Evolutionary conservation across 2,797 vertebrate genomes (phyloP).

Genomic region (Ibycter americanus): DNA sequence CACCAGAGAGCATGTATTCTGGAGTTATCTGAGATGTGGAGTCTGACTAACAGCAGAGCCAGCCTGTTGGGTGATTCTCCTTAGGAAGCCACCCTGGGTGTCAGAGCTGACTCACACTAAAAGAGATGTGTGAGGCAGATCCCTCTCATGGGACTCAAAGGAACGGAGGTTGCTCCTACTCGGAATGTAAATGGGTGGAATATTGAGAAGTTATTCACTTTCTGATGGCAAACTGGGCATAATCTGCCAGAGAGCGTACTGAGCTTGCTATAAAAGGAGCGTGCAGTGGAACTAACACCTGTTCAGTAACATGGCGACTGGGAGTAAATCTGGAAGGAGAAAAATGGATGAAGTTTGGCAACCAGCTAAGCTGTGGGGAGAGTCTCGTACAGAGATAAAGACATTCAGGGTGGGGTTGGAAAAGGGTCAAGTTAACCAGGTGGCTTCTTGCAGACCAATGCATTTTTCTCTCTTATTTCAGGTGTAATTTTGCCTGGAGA

Average conservation of each 20-base stretch:
- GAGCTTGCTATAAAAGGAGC: neutral
- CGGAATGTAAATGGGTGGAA: neutral
- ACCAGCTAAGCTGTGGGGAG: neutral
- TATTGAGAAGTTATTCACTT: neutral
- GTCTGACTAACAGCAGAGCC: neutral
- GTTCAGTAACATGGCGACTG: neutral
- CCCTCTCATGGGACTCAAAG: neutral
- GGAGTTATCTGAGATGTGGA: neutral
- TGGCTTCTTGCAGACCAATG: neutral
- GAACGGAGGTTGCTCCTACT: neutral
- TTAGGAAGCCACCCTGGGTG: neutral
- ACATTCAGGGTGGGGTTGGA: neutral
- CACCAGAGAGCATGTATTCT: neutral
- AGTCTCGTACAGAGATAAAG: neutral
- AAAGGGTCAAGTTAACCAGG: neutral
- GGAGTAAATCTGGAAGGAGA: neutral
- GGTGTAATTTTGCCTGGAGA: constrained; percentile 87
- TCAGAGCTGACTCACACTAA: constrained; percentile 28
- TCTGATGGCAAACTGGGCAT: neutral
- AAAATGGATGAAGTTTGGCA: neutral
- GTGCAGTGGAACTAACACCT: neutral
- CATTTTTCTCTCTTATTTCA: constrained; percentile 47
- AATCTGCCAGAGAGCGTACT: neutral
- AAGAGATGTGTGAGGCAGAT: neutral
- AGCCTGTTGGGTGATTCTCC: neutral